Conservation (phyloP, 2,797 vertebrate genomes). For the Pseudocheirus occidentalis region DNA sequence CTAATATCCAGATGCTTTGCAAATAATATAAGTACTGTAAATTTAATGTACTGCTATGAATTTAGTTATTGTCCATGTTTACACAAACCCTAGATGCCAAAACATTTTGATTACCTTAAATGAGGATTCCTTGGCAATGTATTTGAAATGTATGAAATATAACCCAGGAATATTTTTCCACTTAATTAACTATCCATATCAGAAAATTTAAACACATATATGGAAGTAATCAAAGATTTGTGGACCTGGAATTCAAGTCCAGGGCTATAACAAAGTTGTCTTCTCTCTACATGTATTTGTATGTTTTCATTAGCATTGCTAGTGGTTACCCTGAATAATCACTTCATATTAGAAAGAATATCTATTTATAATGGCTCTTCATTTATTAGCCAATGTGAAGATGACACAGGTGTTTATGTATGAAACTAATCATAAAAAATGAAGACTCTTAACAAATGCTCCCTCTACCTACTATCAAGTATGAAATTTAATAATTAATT, state of each 20-base stretch:
- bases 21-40: not conserved
- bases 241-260: not conserved
- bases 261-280: not conserved
- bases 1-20: not conserved
- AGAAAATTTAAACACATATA: not conserved
- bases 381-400: not conserved
- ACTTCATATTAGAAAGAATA: not conserved
- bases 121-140: not conserved
- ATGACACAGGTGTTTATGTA: not conserved
- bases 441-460: too few species aligned
- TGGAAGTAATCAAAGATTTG: not conserved
- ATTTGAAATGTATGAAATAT: not conserved
- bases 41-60: not conserved
- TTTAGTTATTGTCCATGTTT: not conserved
- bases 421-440: not conserved
- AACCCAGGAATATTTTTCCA: not conserved
- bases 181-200: not conserved
- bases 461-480: not conserved
- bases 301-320: not conserved
- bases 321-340: not conserved
- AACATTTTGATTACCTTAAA: not conserved
- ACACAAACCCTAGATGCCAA: not conserved
- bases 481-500: not conserved
- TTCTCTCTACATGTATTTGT: not conserved
- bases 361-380: not conserved